These are phyloP conservation scores for Polia nebulosa DNA, from an alignment of 2,888 invertebrate genomes.

Conservation along the genomic window DNA sequence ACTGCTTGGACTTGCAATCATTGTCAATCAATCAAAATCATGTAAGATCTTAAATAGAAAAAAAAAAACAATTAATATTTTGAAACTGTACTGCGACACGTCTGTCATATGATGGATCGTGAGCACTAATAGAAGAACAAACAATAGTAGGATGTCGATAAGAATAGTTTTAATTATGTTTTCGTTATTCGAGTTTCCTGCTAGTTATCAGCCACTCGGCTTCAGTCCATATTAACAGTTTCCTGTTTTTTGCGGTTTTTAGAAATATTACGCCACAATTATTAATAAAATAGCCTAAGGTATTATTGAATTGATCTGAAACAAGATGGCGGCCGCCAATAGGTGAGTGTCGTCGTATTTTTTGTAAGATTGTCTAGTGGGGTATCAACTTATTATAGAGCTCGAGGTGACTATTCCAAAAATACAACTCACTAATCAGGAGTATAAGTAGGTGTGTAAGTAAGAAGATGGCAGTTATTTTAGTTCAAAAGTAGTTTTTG, in stretches of 20 bases:
- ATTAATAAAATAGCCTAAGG: neutral
- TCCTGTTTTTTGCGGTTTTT: slow-evolving; percentile 13
- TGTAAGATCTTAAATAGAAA: too few relatives aligned
- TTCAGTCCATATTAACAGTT: neutral
- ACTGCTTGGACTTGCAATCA: neutral
- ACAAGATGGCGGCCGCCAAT: too few relatives aligned
- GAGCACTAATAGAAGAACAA: neutral
- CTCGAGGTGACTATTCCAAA: too few relatives aligned
- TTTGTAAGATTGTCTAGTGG: too few relatives aligned
- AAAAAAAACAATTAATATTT: neutral
- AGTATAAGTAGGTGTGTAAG: too few relatives aligned
- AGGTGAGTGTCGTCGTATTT: too few relatives aligned
- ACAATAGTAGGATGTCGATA: neutral
- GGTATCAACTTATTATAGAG: too few relatives aligned
- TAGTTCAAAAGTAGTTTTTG: too few relatives aligned
- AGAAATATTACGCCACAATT: neutral
- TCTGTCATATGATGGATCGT: neutral
- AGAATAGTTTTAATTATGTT: slow-evolving; percentile 23
- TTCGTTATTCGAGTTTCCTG: slow-evolving; percentile 2
- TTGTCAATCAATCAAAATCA: neutral
- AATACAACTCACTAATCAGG: too few relatives aligned
- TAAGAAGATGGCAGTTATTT: too few relatives aligned
- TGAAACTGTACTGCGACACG: neutral
- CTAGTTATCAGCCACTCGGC: neutral
- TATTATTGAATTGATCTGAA: too few relatives aligned